phyloP scores from a whole-genome alignment of 2,797 vertebrate genomes.

The Notolepis coatsorum region DNA sequence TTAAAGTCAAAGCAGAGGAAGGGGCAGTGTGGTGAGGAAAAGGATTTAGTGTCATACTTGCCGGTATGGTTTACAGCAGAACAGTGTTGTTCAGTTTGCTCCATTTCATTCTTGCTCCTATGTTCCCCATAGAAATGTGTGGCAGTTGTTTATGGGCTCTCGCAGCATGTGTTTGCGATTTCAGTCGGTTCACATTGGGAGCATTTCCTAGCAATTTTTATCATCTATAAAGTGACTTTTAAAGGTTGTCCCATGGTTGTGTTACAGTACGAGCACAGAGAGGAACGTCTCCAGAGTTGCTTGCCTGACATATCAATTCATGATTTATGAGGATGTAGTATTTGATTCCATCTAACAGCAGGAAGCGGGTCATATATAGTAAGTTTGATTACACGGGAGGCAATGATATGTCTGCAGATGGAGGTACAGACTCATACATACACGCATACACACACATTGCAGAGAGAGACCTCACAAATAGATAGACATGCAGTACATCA shows the following conservation, averaged over 20 bases:
- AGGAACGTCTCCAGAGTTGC: conserved; percentile 59
- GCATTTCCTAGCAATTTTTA: conserved; percentile 51
- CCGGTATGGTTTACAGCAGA: conserved; percentile 20
- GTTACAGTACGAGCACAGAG: conserved; percentile 43
- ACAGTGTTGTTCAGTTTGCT: conserved; percentile 23
- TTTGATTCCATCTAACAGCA: conserved; percentile 72
- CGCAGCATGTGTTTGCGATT: conserved; percentile 33
- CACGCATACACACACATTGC: conserved; percentile 5
- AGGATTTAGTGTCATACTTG: conserved; percentile 14
- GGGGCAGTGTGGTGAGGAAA: neutral
- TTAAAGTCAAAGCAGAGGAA: conserved; percentile 45
- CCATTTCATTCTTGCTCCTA: conserved; percentile 9
- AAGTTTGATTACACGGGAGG: conserved; percentile 76
- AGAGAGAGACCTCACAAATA: neutral
- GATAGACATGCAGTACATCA: conserved; percentile 21
- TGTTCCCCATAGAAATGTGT: conserved; percentile 34
- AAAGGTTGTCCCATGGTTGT: conserved; percentile 56
- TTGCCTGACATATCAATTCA: conserved; percentile 72
- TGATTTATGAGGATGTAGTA: conserved; percentile 73
- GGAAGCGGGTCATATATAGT: conserved; percentile 64
- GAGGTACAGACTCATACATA: conserved; percentile 17
- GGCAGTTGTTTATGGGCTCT: conserved; percentile 34
- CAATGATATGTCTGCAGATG: conserved; percentile 59
- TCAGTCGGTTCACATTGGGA: conserved; percentile 41
- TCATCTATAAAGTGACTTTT: conserved; percentile 58